Conservation (phyloP, 2,888 invertebrate genomes). For the Salpingus planirostris region DNA sequence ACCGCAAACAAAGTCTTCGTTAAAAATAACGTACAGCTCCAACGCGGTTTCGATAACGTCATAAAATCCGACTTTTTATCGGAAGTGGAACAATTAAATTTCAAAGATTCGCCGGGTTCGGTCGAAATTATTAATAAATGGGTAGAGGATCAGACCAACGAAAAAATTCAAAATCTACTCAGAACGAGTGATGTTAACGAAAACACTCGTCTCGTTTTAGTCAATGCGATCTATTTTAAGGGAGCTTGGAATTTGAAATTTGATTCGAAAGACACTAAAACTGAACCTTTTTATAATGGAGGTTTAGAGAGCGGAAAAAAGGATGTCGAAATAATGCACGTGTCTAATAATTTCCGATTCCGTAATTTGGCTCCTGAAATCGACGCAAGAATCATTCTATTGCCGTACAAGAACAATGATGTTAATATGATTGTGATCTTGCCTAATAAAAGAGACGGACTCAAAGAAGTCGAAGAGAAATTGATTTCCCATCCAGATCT, state of each 20-base stretch:
- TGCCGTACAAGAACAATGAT: constrained; percentile 26
- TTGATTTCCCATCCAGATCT: too few species aligned
- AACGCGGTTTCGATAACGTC: constrained; percentile 47
- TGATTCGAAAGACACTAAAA: constrained; percentile 16
- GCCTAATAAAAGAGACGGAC: constrained; percentile 24
- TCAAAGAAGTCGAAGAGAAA: constrained; percentile 17
- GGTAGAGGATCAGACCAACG: constrained; percentile 33
- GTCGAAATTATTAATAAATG: constrained; percentile 32
- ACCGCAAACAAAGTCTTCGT: constrained; percentile 52
- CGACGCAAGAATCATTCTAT: constrained; percentile 29
- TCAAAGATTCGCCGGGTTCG: constrained; percentile 17
- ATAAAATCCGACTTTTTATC: constrained; percentile 54
- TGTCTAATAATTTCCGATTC: constrained; percentile 17
- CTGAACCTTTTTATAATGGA: constrained; percentile 26
- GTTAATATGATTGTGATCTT: constrained; percentile 24
- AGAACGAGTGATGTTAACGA: constrained; percentile 17
- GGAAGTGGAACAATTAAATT: constrained; percentile 43
- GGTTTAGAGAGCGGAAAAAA: too few species aligned
- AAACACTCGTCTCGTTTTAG: constrained; percentile 27
- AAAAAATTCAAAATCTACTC: constrained; percentile 31
- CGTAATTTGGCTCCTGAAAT: too few species aligned
- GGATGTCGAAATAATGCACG: constrained; percentile 31
- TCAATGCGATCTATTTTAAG: constrained; percentile 36
- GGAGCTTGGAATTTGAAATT: constrained; percentile 27
- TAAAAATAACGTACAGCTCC: constrained; percentile 45